Conservation (phyloP, 2,888 invertebrate species). For the Cheilosia scutellata region DNA sequence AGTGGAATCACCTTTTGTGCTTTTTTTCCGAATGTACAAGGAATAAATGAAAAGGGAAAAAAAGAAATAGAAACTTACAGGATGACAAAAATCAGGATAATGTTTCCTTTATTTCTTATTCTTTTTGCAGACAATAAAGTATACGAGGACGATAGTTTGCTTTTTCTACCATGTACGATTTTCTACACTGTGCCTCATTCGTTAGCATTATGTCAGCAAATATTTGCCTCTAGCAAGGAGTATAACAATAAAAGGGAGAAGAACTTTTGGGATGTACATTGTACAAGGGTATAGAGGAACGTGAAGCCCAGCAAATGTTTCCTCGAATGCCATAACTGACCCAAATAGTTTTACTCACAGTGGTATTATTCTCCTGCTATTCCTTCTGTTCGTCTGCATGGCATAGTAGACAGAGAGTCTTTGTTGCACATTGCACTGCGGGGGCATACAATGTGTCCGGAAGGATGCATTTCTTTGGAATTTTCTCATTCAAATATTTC, state of each 20-base stretch:
- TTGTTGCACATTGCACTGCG: constrained; percentile 54
- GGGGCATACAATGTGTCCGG: constrained; percentile 19
- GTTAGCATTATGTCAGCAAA: constrained; percentile 69
- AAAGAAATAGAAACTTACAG: neutral
- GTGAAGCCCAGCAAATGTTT: constrained; percentile 17
- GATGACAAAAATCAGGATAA: constrained; percentile 58
- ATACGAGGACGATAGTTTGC: constrained; percentile 20
- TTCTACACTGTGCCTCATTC: constrained; percentile 29
- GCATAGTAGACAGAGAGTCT: neutral
- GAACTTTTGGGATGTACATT: constrained; percentile 1
- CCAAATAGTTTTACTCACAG: constrained; percentile 61
- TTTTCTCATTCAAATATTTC: constrained; percentile 72
- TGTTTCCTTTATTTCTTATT: constrained; percentile 47
- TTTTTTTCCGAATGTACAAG: neutral
- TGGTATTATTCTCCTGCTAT: constrained; percentile 42
- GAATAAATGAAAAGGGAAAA: constrained; percentile 12
- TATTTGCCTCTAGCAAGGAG: constrained; percentile 52
- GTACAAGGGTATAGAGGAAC: neutral
- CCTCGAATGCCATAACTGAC: constrained; percentile 59
- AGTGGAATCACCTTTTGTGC: constrained; percentile 2
- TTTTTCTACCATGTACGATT: constrained; percentile 12
- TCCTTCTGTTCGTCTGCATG: neutral
- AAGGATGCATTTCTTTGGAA: constrained; percentile 56
- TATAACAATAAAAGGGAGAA: constrained; percentile 45
- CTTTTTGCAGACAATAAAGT: constrained; percentile 54